Conservation (phyloP, 2,797 vertebrate species). For the Betta splendens region DNA sequence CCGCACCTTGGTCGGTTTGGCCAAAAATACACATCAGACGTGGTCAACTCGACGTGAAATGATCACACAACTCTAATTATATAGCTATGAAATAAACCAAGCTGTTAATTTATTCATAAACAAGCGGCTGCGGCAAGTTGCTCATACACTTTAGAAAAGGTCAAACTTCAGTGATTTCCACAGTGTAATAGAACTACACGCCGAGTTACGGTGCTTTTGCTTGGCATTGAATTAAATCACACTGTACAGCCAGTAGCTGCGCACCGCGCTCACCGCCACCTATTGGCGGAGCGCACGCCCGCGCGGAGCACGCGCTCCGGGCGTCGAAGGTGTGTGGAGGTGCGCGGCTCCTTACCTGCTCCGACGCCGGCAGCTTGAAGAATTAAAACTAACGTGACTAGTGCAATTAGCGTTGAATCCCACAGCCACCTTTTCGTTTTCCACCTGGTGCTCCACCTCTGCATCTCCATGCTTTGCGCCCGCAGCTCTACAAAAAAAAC, state of each 20-base stretch:
- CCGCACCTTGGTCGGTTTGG: neutral
- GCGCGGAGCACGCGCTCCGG: neutral
- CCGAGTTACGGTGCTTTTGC: neutral
- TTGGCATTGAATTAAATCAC: conserved; percentile 2
- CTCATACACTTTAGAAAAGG: no score
- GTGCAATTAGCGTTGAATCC: conserved; percentile 81
- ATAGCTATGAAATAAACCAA: neutral
- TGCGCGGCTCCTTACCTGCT: conserved; percentile 87
- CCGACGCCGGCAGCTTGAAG: conserved; percentile 84
- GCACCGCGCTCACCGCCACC: conserved; percentile 5
- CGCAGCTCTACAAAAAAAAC: conserved; percentile 68
- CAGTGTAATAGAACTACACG: no score
- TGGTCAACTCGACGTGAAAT: neutral
- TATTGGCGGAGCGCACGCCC: conserved; percentile 26
- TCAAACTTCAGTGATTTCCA: no score
- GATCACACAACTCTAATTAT: neutral
- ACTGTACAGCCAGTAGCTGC: conserved; percentile 9
- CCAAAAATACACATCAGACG: neutral
- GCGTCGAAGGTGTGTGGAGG: conserved; percentile 1
- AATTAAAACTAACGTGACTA: conserved; percentile 80
- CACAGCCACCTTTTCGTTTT: conserved; percentile 91
- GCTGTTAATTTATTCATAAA: neutral
- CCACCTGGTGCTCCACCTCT: conserved; percentile 91
- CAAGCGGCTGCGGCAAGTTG: no score
- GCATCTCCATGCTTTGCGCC: conserved; percentile 87